Evolutionary conservation across 2,797 vertebrate species (phyloP).

Genomic region (Okamejei kenojei): DNA sequence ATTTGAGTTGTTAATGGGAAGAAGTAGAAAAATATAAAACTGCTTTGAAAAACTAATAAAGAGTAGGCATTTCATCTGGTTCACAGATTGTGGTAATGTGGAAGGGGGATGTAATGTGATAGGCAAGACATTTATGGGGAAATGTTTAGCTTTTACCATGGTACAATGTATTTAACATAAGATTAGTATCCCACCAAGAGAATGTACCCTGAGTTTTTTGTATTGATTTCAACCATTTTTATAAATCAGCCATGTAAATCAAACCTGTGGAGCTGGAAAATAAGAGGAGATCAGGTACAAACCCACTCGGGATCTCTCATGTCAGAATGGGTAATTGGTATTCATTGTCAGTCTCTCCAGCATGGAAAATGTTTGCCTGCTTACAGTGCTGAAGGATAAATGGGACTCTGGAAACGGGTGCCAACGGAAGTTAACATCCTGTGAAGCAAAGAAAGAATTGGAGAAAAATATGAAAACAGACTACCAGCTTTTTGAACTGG

Average conservation of each 20-base stretch:
- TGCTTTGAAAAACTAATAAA: background rate
- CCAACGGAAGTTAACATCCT: background rate
- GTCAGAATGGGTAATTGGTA: background rate
- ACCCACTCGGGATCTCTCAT: background rate
- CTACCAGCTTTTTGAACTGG: no score
- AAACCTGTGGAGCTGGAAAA: background rate
- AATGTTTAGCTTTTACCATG: background rate
- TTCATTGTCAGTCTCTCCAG: background rate
- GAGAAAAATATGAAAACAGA: background rate
- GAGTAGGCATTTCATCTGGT: background rate
- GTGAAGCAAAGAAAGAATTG: background rate
- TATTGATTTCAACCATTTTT: no score
- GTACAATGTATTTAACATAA: background rate
- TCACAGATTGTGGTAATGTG: background rate
- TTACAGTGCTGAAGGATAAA: background rate
- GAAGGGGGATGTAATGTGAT: background rate
- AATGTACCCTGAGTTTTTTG: background rate
- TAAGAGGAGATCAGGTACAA: background rate
- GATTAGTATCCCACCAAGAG: background rate
- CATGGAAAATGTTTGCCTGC: background rate
- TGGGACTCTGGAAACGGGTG: background rate
- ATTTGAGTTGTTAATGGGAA: background rate
- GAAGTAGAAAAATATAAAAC: background rate
- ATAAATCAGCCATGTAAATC: no score
- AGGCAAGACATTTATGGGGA: background rate